phyloP scores from a whole-genome alignment of 2,797 vertebrate genomes.

The Cossypha polioptera region DNA sequence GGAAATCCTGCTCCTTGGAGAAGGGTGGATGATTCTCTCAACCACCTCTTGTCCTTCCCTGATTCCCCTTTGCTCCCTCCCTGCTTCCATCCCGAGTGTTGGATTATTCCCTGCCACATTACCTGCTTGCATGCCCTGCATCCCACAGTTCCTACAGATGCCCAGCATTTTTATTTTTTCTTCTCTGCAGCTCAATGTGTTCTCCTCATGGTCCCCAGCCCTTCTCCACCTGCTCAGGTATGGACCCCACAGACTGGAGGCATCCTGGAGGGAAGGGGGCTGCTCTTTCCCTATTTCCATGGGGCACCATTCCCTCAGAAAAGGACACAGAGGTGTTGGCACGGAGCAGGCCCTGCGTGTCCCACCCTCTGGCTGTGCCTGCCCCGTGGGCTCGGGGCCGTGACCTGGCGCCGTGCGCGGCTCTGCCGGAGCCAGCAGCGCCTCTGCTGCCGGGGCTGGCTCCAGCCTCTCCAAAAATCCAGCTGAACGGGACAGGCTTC shows the following conservation, averaged over 20 bases:
- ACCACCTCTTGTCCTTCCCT: background rate
- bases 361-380: background rate
- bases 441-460: background rate
- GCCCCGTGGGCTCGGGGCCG: background rate
- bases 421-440: background rate
- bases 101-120: background rate
- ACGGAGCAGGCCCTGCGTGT: rapidly evolving
- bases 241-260: rapidly evolving
- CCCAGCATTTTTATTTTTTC: background rate
- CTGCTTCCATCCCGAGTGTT: rapidly evolving
- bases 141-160: background rate
- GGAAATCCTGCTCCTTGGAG: background rate
- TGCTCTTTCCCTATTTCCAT: rapidly evolving
- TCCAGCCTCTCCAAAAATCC: slow-evolving; percentile 55
- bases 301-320: rapidly evolving
- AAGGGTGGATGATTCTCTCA: background rate
- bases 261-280: background rate
- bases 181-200: rapidly evolving
- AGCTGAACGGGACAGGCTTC: slow-evolving; percentile 23
- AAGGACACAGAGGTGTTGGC: background rate
- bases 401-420: background rate
- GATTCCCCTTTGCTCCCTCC: background rate
- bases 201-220: background rate
- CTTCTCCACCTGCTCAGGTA: background rate
- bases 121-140: rapidly evolving